Conservation (phyloP, 1,140 invertebrate genomes). For the Drosophila seguyi region DNA sequence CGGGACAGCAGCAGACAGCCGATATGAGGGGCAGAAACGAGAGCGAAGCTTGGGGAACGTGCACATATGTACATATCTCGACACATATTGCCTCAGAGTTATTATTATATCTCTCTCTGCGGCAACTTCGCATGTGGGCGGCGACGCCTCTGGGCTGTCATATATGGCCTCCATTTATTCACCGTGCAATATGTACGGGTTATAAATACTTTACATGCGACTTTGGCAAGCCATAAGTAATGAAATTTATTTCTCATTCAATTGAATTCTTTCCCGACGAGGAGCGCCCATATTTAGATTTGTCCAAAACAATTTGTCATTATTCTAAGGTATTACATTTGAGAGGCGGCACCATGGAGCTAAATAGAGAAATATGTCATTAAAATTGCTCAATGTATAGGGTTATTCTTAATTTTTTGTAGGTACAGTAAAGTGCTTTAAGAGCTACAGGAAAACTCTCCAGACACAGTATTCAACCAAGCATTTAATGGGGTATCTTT, state of each 20-base stretch:
- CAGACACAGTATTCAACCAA: neutral
- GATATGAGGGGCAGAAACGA: constrained; percentile 8
- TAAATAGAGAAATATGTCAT: neutral
- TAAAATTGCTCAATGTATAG: neutral
- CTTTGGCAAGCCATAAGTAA: constrained; percentile 71
- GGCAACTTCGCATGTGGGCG: constrained; percentile 61
- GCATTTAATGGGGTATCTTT: neutral
- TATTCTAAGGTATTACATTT: constrained; percentile 35
- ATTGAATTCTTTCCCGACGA: constrained; percentile 54
- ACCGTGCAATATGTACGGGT: constrained; percentile 42
- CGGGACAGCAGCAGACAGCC: constrained; percentile 7
- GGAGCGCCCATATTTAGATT: constrained; percentile 31
- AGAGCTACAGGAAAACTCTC: too few relatives aligned
- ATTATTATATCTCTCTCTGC: constrained; percentile 49
- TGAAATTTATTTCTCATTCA: constrained; percentile 66
- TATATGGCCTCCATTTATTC: constrained; percentile 67
- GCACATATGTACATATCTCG: constrained; percentile 28
- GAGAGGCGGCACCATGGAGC: neutral
- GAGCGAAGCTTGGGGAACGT: constrained; percentile 35
- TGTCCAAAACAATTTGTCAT: constrained; percentile 48
- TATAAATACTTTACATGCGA: constrained; percentile 67
- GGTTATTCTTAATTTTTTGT: neutral
- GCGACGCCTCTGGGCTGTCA: constrained; percentile 48
- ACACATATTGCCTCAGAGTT: constrained; percentile 52
- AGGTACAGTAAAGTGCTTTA: neutral